Evolutionary conservation across 2,113 vertebrate species (phyloP).

Genomic region (Talpa occidentalis): DNA sequence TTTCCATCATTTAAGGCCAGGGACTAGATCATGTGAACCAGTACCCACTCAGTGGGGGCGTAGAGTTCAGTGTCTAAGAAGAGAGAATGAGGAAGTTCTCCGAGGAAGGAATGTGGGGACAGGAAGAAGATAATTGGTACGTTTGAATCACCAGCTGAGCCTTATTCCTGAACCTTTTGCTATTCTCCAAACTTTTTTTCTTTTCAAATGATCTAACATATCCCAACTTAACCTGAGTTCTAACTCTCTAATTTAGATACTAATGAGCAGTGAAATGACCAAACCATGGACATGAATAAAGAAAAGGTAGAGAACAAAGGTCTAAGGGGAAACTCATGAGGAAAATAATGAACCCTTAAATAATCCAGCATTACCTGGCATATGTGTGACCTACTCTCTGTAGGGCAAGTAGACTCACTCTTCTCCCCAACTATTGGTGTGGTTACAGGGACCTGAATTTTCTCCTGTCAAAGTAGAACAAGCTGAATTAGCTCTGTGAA

Average conservation of each 20-base stretch:
- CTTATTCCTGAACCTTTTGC: background rate
- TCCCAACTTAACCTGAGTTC: conserved; percentile 54
- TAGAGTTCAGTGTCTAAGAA: background rate
- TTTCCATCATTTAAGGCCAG: background rate
- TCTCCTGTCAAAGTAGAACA: conserved; percentile 8
- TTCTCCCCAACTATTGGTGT: background rate
- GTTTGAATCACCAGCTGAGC: background rate
- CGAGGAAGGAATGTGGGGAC: background rate
- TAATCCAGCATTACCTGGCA: conserved; percentile 30
- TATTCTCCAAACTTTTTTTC: background rate
- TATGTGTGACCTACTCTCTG: conserved; percentile 49
- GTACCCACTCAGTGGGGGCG: no score
- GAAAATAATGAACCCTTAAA: conserved; percentile 63
- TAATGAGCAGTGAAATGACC: conserved; percentile 70
- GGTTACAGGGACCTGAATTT: conserved; percentile 16
- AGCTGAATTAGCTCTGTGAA: conserved; percentile 70
- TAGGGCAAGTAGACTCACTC: conserved; percentile 30
- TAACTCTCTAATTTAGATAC: conserved; percentile 74
- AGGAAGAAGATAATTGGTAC: background rate
- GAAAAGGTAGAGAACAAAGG: conserved; percentile 60
- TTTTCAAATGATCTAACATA: conserved; percentile 19
- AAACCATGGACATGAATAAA: conserved; percentile 53
- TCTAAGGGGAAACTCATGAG: conserved; percentile 71
- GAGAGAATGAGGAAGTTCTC: background rate
- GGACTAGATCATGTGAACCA: background rate